Percentiles rank a stretch among this genome's conserved stretches.
phyloP scores from a whole-genome alignment of 2,113 vertebrate species.

The Eudyptes chrysolophus region DNA sequence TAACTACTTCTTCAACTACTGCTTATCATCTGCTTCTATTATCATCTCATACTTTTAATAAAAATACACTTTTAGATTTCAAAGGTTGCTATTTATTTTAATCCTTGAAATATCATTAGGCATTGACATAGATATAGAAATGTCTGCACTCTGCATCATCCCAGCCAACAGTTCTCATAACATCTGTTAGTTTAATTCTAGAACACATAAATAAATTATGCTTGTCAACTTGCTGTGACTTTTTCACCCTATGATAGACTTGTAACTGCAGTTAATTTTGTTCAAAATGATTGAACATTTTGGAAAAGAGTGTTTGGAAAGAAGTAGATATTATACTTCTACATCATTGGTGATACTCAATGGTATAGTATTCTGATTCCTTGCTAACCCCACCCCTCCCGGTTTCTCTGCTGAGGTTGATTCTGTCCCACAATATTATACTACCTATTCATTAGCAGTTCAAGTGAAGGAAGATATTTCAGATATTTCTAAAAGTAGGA shows the following conservation, averaged over 20 bases:
- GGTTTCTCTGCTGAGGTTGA: not conserved
- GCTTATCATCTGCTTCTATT: not conserved
- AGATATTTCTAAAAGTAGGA: not conserved
- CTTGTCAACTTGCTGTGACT: constrained; percentile 43
- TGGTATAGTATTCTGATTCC: not conserved
- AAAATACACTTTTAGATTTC: constrained; percentile 8
- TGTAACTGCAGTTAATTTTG: constrained; percentile 7
- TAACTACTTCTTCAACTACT: not conserved
- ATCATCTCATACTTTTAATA: not conserved
- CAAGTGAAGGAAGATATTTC: not conserved
- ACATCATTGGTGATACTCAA: not conserved
- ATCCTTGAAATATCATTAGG: not conserved
- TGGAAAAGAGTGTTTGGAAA: not conserved
- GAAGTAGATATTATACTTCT: not conserved
- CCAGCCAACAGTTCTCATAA: constrained; percentile 35
- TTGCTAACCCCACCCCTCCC: not conserved
- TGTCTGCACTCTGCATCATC: constrained; percentile 2
- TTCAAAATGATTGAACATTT: constrained; percentile 24
- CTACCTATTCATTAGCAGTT: not conserved
- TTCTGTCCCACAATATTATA: not conserved
- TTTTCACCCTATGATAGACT: constrained; percentile 11
- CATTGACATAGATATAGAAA: not conserved
- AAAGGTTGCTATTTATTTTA: constrained; percentile 36
- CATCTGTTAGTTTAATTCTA: constrained; percentile 52
- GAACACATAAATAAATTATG: constrained; percentile 37